These are phyloP conservation scores for Anagrus nilaparvatae DNA, from an alignment of 1,140 invertebrate species.

Conservation along the genomic window DNA sequence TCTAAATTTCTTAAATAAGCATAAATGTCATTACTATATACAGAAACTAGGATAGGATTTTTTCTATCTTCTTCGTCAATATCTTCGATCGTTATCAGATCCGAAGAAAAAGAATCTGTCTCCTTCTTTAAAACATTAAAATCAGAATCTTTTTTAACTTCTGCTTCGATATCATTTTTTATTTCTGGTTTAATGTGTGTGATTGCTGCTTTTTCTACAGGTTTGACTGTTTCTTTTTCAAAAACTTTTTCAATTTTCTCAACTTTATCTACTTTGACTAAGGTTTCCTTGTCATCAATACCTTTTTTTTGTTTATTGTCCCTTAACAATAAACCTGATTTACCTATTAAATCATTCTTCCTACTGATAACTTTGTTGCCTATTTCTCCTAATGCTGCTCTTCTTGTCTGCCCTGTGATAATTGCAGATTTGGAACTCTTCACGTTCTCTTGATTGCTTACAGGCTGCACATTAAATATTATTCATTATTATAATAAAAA, in stretches of 20 bases:
- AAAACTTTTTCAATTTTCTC: constrained; percentile 20
- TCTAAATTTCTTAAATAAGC: constrained; percentile 65
- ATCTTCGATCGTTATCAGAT: constrained; percentile 43
- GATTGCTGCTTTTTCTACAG: constrained; percentile 21
- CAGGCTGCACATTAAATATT: constrained; percentile 23
- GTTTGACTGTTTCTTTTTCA: constrained; percentile 28
- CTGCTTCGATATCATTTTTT: constrained; percentile 12
- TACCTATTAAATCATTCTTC: constrained; percentile 23
- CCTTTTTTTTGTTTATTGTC: constrained; percentile 19
- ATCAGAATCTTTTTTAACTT: constrained; percentile 11
- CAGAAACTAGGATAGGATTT: constrained; percentile 67
- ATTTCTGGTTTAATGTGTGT: constrained; percentile 6
- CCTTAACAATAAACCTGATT: constrained; percentile 17
- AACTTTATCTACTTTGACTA: constrained; percentile 5
- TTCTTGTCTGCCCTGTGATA: constrained; percentile 22
- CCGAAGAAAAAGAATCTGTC: constrained; percentile 29
- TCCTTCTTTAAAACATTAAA: constrained; percentile 16
- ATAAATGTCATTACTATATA: constrained; percentile 82
- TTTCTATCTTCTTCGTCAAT: constrained; percentile 66
- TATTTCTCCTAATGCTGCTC: constrained; percentile 37
- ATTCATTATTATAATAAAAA: background rate
- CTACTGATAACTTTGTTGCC: constrained; percentile 35
- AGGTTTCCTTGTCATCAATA: constrained; percentile 20
- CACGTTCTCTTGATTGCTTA: constrained; percentile 34
- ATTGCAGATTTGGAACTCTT: constrained; percentile 28